Evolutionary conservation across 2,113 vertebrate genomes (phyloP).

Genomic region (Thunnus thynnus): DNA sequence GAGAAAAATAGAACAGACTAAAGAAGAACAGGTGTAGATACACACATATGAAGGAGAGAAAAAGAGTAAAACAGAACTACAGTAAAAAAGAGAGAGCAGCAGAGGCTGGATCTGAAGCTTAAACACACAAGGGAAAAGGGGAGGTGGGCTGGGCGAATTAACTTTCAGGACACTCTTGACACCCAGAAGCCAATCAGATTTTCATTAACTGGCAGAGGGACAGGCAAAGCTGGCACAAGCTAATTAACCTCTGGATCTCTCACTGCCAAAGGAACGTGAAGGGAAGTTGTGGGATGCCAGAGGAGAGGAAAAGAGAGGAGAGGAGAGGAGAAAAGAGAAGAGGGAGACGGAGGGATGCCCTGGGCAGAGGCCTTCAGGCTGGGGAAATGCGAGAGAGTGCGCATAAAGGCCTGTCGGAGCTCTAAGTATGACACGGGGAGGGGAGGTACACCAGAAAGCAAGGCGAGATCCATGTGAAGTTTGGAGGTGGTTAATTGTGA

Average conservation of each 20-base stretch:
- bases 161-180: slow-evolving; percentile 88
- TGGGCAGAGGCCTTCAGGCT: slow-evolving; percentile 73
- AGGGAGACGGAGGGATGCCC: slow-evolving; percentile 68
- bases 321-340: slow-evolving; percentile 38
- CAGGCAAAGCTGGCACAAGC: slow-evolving; percentile 83
- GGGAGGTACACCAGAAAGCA: slow-evolving; percentile 12
- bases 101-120: slow-evolving; percentile 67
- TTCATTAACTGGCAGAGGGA: slow-evolving; percentile 87
- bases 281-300: slow-evolving; percentile 75
- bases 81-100: slow-evolving; percentile 40
- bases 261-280: slow-evolving; percentile 74
- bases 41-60: slow-evolving; percentile 15
- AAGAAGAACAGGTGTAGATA: neutral
- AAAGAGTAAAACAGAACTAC: slow-evolving; percentile 45
- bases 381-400: slow-evolving; percentile 52
- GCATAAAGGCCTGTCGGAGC: slow-evolving; percentile 47
- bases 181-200: slow-evolving; percentile 88
- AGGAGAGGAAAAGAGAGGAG: slow-evolving; percentile 51
- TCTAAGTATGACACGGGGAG: slow-evolving; percentile 40
- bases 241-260: slow-evolving; percentile 87
- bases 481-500: slow-evolving; percentile 43
- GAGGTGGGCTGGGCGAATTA: slow-evolving; percentile 81
- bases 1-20: neutral
- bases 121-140: slow-evolving; percentile 76
- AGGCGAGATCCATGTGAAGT: slow-evolving; percentile 5